Base-by-base conservation (phyloP, 2,888 invertebrate species). In the Thecophora atra region DNA sequence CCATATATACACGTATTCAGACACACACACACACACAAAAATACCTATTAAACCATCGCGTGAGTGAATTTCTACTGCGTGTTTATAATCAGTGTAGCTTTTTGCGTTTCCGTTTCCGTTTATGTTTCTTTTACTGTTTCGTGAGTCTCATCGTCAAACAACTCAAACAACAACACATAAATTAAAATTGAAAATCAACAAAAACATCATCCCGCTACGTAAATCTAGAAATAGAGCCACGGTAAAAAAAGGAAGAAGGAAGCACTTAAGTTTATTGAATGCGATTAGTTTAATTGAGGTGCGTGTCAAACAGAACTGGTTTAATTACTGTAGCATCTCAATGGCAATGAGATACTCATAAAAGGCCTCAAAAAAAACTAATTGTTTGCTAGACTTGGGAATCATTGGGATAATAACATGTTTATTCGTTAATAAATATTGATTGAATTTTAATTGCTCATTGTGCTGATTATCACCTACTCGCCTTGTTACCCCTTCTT, bases 51-150 rank as follows among this genome's bases (percentile, higher is more conserved):
- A 17, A 58, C 58, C 2, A 58, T 58, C 58, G 58, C 58, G 58
- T 58, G 66, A 28, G 52, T 52, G 30, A 30, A 52, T 30, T 52
- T 28, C 52, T 47, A 58, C 44, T 24, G 68, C 58, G 68, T 69
- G 68, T 44, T n/a, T 58, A 11, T n/a, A 69, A 69, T 47, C 68
- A 58, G 58, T 69, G 44, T 42, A 58, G 42, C 47, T 69, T 58
- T 69, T 69, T 26, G 58, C 44, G 56, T 69, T 56, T 69, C 68
- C 47, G 58, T 28, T 44, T 58, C 26, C 47, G 58, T 69, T 69
- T 58, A 69, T 26, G 24, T 26, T 58, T 26, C 58, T 28, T 24
- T 28, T 42, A 19, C 37, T 37, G 37, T 42, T 63, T 63, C 24
- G 24, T 28, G 60, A 28, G 60, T 60, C 21, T 24, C 60, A 21